Conservation (phyloP, 1,140 invertebrate species). For the Luehdorfia chinensis region DNA sequence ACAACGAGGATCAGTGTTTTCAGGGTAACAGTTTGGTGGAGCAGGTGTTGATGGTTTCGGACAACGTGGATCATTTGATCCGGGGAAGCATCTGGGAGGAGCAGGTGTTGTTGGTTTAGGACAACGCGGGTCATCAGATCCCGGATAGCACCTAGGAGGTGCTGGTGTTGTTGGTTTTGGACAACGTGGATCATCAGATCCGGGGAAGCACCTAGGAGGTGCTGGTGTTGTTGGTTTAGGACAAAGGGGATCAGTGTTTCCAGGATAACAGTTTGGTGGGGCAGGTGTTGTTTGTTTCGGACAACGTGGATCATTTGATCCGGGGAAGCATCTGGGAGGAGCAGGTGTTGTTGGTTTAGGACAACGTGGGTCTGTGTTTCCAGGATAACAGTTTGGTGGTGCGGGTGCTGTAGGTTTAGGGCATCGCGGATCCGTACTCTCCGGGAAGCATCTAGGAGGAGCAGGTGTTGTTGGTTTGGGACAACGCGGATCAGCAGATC, state of each 20-base stretch:
- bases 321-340: slow-evolving; percentile 39
- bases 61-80: slow-evolving; percentile 37
- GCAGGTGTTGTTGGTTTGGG: slow-evolving; percentile 15
- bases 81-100: slow-evolving; percentile 37
- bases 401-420: slow-evolving; percentile 39
- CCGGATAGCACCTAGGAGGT: slow-evolving; percentile 55
- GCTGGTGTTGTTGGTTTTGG: slow-evolving; percentile 45
- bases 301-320: slow-evolving; percentile 33
- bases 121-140: slow-evolving; percentile 63
- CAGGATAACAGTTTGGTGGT: slow-evolving; percentile 36
- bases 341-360: slow-evolving; percentile 34
- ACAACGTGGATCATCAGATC: slow-evolving; percentile 58
- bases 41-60: slow-evolving; percentile 25
- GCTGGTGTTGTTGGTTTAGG: slow-evolving; percentile 35
- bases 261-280: slow-evolving; percentile 36
- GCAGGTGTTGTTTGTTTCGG: slow-evolving; percentile 26
- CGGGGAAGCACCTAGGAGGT: slow-evolving; percentile 43
- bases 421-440: slow-evolving; percentile 47
- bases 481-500: slow-evolving; percentile 56
- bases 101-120: slow-evolving; percentile 55
- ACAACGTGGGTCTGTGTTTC: slow-evolving; percentile 42
- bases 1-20: slow-evolving; percentile 56
- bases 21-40: slow-evolving; percentile 20
- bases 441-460: slow-evolving; percentile 53
- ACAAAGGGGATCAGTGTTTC: slow-evolving; percentile 53